phyloP scores from a whole-genome alignment of 2,113 vertebrate species.

The Nestor notabilis region DNA sequence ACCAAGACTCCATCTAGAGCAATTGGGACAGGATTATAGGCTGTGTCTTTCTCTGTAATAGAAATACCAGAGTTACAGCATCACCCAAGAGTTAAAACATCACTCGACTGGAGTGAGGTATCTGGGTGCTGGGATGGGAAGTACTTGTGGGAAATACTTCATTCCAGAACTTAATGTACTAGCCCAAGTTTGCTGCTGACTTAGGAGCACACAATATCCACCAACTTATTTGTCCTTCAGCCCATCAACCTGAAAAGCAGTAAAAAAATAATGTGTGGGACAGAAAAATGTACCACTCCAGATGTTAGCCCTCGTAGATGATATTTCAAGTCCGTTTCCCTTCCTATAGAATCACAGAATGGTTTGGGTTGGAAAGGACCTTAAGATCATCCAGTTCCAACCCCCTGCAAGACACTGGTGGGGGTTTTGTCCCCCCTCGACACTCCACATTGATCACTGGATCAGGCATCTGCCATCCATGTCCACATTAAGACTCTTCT shows the following conservation, averaged over 20 bases:
- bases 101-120: rapidly evolving
- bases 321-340: background rate
- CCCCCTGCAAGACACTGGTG: background rate
- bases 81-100: background rate
- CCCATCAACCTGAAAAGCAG: background rate
- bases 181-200: background rate
- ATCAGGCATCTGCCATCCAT: background rate
- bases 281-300: background rate
- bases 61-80: background rate
- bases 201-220: background rate
- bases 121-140: background rate
- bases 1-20: background rate
- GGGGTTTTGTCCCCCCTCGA: background rate
- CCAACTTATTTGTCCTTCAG: background rate
- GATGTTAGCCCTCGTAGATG: background rate
- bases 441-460: background rate
- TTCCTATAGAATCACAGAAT: background rate
- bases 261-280: background rate
- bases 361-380: background rate
- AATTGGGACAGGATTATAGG: background rate
- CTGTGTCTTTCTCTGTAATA: background rate
- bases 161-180: background rate
- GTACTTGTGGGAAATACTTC: background rate
- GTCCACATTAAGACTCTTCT: background rate
- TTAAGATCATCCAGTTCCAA: background rate